Conservation (phyloP, 1,140 invertebrate species). For the Lordiphosa mommai region DNA sequence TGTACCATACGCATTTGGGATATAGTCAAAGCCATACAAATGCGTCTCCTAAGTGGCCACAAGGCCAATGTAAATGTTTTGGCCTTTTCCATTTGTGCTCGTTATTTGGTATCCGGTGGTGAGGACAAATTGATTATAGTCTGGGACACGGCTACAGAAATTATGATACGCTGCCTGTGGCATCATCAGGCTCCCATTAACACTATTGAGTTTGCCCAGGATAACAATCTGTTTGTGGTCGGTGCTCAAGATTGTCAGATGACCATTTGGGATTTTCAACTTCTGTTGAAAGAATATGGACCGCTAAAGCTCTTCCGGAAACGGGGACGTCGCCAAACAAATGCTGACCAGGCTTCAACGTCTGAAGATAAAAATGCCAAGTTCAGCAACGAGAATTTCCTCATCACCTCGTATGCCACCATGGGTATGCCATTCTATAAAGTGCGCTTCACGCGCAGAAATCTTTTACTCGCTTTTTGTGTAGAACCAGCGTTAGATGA, state of each 20-base stretch:
- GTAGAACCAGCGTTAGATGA: background rate
- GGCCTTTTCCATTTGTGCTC: constrained; percentile 40
- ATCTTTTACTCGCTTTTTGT: constrained; percentile 38
- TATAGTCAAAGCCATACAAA: constrained; percentile 17
- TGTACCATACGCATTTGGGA: constrained; percentile 50
- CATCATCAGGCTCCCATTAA: constrained; percentile 26
- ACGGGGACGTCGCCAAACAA: background rate
- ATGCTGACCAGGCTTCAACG: no score
- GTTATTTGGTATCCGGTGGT: constrained; percentile 32
- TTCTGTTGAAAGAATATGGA: constrained; percentile 4
- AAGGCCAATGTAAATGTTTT: constrained; percentile 10
- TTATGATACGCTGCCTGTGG: constrained; percentile 7
- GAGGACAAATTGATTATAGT: constrained; percentile 31
- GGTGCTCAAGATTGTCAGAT: constrained; percentile 36
- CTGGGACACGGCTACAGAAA: constrained; percentile 33
- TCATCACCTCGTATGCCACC: constrained; percentile 20
- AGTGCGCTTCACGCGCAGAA: constrained; percentile 26
- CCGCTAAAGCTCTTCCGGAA: background rate
- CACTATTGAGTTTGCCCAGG: constrained; percentile 24
- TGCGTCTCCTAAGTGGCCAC: constrained; percentile 46
- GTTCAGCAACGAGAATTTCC: background rate
- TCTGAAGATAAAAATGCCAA: background rate
- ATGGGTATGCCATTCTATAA: constrained; percentile 22
- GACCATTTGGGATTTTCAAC: constrained; percentile 48
- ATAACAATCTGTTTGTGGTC: constrained; percentile 41